Evolutionary conservation across 2,797 vertebrate species (phyloP), one percentile per base, ranked within the genome.

Genomic region (Adelosebastes latens): DNA sequence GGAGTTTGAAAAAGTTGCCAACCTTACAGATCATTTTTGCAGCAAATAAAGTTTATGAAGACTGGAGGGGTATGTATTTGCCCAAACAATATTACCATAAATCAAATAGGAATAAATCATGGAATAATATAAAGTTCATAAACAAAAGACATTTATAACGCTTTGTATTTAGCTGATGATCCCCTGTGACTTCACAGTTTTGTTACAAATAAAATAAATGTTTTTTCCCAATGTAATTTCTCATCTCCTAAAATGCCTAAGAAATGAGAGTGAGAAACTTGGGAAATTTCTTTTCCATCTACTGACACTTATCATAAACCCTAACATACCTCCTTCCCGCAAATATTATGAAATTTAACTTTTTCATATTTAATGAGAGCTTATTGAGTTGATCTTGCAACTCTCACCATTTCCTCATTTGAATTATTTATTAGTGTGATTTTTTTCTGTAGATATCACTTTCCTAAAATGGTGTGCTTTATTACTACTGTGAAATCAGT

Each of bases 231-330:
- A n/a, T 52, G 20, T 52, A 52, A 0, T 20, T 20, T n/a, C 49
- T n/a, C 49, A 52, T 52, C 8, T n/a, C 10, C 49, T 52, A 0
- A 52, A 52, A 0, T 52, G 49, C 49, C 18, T 52, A 52, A 52
- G 49, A 52, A 52, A 52, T 0, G 8, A 52, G 18, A n/a, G 0
- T n/a, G 2, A 52, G 20, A 52, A 20, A 52, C 49, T 46, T 46
- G 42, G 42, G 42, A 46, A 46, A 46, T 46, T 18, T 0, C 42
- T 46, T 52, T 52, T 52, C 18, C 8, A 53, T 53, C 52, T 53
- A 53, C 52, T 22, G 52, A 53, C n/a, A 53, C 46, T 49, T 49
- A 49, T 49, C 49, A 52, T 22, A 53, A 22, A n/a, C 52, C n/a
- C 20, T 22, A 53, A 22, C n/a, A 22, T 22, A 53, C 20, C 20